These are phyloP conservation scores for Acronicta alni DNA, from an alignment of 2,888 invertebrate genomes.

Conservation along the genomic window DNA sequence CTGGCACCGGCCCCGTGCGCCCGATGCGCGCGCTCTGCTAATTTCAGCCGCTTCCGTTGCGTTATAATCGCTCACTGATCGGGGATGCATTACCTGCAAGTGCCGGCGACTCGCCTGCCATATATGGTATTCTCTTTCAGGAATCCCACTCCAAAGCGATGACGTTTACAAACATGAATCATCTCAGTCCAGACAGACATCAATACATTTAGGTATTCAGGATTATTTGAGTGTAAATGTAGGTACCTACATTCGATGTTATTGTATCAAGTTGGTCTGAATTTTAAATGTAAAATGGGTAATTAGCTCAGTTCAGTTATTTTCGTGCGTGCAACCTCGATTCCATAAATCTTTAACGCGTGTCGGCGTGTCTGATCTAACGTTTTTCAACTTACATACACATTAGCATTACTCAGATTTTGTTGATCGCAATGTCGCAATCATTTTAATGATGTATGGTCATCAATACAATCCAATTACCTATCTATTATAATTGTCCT, in stretches of 20 bases:
- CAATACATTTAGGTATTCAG: constrained; percentile 8
- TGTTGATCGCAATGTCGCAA: constrained; percentile 1
- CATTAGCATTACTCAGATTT: constrained; percentile 17
- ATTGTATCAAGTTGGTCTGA: constrained; percentile 10
- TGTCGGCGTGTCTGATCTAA: constrained; percentile 26
- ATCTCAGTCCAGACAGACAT: constrained; percentile 17
- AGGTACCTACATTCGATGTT: background rate
- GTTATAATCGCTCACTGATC: constrained; percentile 59
- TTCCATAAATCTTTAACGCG: constrained; percentile 28
- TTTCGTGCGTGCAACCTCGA: constrained; percentile 30
- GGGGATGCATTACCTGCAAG: constrained; percentile 67
- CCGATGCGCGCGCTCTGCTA: constrained; percentile 68
- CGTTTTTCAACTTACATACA: background rate
- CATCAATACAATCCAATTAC: constrained; percentile 22
- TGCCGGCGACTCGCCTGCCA: constrained; percentile 60
- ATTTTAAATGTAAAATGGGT: constrained; percentile 30
- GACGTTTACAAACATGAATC: constrained; percentile 25
- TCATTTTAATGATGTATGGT: constrained; percentile 11
- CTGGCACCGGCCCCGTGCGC: constrained; percentile 59
- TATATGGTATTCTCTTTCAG: constrained; percentile 64
- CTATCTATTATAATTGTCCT: constrained; percentile 12
- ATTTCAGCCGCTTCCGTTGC: constrained; percentile 75
- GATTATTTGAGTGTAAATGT: constrained; percentile 3
- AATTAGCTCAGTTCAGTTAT: constrained; percentile 45
- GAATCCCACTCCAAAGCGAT: constrained; percentile 27